These are phyloP conservation scores for Percopsis transmontana DNA, from an alignment of 2,113 vertebrate species.

Conservation along the genomic window DNA sequence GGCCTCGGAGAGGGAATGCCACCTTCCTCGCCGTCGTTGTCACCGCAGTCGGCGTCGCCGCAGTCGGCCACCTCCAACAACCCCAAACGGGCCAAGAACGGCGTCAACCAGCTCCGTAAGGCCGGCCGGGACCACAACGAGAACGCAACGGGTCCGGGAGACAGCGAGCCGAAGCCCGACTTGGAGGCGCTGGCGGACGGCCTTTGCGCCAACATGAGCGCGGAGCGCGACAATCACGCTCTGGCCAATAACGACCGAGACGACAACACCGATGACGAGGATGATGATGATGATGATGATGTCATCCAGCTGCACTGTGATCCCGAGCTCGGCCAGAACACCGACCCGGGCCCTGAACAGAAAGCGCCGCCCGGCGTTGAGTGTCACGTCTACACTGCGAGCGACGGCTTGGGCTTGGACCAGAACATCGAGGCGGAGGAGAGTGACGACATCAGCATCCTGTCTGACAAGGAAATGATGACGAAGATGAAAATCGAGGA, in stretches of 20 bases:
- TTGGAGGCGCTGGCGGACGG: slow-evolving; percentile 72
- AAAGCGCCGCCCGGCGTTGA: slow-evolving; percentile 40
- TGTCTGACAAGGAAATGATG: slow-evolving; percentile 68
- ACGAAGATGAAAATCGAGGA: slow-evolving; percentile 63
- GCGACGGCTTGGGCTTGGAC: slow-evolving; percentile 33
- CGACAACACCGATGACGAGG: slow-evolving; percentile 26
- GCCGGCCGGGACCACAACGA: slow-evolving; percentile 93
- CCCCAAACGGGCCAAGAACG: slow-evolving; percentile 93
- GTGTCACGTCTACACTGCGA: slow-evolving; percentile 45
- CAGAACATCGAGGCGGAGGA: slow-evolving; percentile 62
- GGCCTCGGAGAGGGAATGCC: slow-evolving; percentile 84
- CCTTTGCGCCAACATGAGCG: slow-evolving; percentile 49
- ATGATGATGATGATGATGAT: background rate
- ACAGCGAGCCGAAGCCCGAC: slow-evolving; percentile 57
- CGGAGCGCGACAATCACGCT: slow-evolving; percentile 48
- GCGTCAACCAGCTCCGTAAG: slow-evolving; percentile 95
- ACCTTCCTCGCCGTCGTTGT: slow-evolving; percentile 53
- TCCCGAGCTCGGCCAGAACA: background rate
- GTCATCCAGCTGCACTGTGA: background rate
- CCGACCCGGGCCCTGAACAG: slow-evolving; percentile 20
- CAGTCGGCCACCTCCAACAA: slow-evolving; percentile 77
- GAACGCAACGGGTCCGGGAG: slow-evolving; percentile 76
- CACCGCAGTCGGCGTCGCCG: slow-evolving; percentile 27
- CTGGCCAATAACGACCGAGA: slow-evolving; percentile 63
- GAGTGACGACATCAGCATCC: slow-evolving; percentile 68